Evolutionary conservation across 1,140 invertebrate genomes (phyloP).

Genomic region (Hylaeus anthracinus): DNA sequence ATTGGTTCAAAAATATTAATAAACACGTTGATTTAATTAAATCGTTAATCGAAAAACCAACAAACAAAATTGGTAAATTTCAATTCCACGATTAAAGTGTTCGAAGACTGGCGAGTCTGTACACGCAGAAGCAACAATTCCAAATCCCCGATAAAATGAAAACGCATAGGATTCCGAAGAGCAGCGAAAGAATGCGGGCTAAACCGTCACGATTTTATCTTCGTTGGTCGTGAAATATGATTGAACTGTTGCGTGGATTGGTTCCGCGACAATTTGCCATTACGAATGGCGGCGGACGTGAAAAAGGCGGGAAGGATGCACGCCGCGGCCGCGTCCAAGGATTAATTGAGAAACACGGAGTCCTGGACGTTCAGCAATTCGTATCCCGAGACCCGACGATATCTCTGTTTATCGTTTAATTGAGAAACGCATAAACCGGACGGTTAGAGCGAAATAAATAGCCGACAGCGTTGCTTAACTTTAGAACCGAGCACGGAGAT

Average conservation of each 20-base stretch:
- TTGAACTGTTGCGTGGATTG: slow-evolving; percentile 2
- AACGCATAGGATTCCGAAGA: too few species aligned
- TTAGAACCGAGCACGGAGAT: background rate
- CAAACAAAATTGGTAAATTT: too few species aligned
- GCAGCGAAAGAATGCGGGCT: too few species aligned
- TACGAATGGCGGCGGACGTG: slow-evolving; percentile 8
- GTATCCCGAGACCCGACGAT: slow-evolving; percentile 23
- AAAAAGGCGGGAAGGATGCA: slow-evolving; percentile 34
- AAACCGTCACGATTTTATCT: background rate
- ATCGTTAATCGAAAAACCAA: too few species aligned
- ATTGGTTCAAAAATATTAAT: too few species aligned
- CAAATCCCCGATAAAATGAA: too few species aligned
- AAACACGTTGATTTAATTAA: too few species aligned
- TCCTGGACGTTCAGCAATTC: slow-evolving; percentile 28
- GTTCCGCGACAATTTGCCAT: slow-evolving; percentile 16
- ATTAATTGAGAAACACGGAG: slow-evolving; percentile 46
- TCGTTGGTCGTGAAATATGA: slow-evolving; percentile 3
- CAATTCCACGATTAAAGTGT: too few species aligned
- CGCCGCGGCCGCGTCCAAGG: background rate
- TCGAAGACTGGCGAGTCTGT: too few species aligned
- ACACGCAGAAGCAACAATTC: too few species aligned
- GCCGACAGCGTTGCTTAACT: background rate
- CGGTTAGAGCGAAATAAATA: slow-evolving; percentile 10
- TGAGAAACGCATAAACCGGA: slow-evolving; percentile 24
- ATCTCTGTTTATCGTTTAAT: slow-evolving; percentile 49